phyloP scores from a whole-genome alignment of 92 coral and sea anemone species.

The Chrysogorgia sp. region DNA sequence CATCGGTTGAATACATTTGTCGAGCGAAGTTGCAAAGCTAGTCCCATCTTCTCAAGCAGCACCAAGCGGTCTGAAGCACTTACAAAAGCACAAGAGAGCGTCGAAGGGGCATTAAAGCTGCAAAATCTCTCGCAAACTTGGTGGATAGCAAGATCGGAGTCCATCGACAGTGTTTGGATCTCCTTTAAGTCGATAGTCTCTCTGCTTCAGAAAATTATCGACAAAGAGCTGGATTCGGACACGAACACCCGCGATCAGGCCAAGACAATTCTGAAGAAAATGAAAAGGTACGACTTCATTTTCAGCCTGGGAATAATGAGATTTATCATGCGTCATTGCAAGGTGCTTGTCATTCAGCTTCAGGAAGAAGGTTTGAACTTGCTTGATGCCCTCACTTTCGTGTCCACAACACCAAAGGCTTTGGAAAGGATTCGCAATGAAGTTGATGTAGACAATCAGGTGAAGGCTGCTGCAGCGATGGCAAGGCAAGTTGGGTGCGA shows the following conservation, averaged over 20 bases:
- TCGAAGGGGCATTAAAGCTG: conserved; percentile 35
- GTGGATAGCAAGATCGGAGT: conserved; percentile 37
- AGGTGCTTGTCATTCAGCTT: conserved; percentile 31
- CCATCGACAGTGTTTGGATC: conserved; percentile 38
- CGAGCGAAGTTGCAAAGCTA: conserved; percentile 40
- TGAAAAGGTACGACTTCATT: conserved; percentile 24
- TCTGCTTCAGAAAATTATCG: conserved; percentile 18
- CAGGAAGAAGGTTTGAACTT: conserved; percentile 28
- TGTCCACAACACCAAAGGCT: conserved; percentile 18
- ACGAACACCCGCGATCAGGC: conserved; percentile 25
- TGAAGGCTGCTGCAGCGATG: conserved; percentile 31
- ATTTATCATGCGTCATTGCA: conserved; percentile 29
- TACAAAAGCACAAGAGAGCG: conserved; percentile 5
- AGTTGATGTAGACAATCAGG: conserved; percentile 21
- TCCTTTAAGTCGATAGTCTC: conserved; percentile 22
- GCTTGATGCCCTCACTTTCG: conserved; percentile 20
- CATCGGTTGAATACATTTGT: conserved; percentile 37
- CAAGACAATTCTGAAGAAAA: conserved; percentile 27
- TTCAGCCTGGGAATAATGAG: conserved; percentile 29
- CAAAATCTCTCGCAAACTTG: conserved; percentile 33
- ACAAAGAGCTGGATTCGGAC: conserved; percentile 27
- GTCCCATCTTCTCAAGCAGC: conserved; percentile 36
- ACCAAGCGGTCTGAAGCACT: conserved; percentile 38
- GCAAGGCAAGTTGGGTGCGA: conserved; percentile 27
- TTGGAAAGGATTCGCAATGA: conserved; percentile 15